Conservation (phyloP, 2,113 vertebrate genomes). For the Alethe diademata region DNA sequence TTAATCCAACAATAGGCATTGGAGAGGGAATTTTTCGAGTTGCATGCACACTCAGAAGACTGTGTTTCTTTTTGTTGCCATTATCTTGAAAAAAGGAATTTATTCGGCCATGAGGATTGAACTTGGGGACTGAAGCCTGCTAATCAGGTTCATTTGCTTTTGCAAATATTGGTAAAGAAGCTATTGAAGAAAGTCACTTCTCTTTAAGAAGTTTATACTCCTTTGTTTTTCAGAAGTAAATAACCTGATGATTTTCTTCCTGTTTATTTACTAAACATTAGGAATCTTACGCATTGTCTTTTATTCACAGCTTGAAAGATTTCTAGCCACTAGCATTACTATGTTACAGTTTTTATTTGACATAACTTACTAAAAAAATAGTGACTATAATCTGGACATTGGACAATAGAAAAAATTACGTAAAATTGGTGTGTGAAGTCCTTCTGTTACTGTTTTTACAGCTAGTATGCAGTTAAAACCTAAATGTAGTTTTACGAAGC, state of each 20-base stretch:
- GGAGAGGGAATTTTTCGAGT: not conserved
- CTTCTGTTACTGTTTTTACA: not conserved
- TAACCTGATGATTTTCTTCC: not conserved
- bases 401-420: not conserved
- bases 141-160: not conserved
- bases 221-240: not conserved
- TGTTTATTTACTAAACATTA: constrained; percentile 14
- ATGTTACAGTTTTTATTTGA: constrained; percentile 2
- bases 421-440: not conserved
- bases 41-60: not conserved
- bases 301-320: not conserved
- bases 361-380: not conserved
- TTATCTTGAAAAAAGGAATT: not conserved
- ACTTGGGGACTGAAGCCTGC: not conserved
- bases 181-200: not conserved
- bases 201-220: not conserved
- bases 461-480: not conserved
- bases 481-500: not conserved
- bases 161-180: not conserved
- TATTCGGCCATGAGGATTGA: not conserved
- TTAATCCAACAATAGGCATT: not conserved
- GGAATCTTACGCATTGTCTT: not conserved
- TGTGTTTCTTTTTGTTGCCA: not conserved
- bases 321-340: not conserved
- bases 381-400: not conserved